A percentile compares a stretch with the other conserved stretches of the same genome.
Conservation (phyloP, 2,888 invertebrate species). For the Amphipyra tragopoginis region DNA sequence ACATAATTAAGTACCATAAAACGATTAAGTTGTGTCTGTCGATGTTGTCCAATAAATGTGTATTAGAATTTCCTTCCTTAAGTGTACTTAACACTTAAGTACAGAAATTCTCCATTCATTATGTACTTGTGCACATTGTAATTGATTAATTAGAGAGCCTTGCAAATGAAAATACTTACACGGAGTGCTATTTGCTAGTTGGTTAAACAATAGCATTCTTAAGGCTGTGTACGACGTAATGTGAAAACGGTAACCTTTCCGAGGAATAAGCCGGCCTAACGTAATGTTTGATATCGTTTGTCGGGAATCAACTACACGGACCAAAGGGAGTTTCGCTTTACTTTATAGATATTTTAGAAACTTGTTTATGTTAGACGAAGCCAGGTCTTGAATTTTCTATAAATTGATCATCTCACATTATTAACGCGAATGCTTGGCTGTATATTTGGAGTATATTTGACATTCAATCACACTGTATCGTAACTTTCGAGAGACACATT, state of each 20-base stretch:
- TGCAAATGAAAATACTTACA: conserved; percentile 56
- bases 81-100: conserved; percentile 14
- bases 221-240: conserved; percentile 54
- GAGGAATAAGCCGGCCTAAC: conserved; percentile 44
- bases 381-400: conserved; percentile 16
- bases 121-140: conserved; percentile 37
- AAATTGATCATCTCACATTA: conserved; percentile 27
- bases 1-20: conserved; percentile 45
- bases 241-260: conserved; percentile 62
- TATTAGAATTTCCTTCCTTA: no score
- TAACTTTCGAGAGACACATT: no score
- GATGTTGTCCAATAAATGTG: conserved; percentile 20
- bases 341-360: conserved; percentile 46
- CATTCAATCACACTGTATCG: no score
- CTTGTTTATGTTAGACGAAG: conserved; percentile 11
- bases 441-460: background rate
- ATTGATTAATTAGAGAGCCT: conserved; percentile 59
- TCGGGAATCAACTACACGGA: conserved; percentile 45
- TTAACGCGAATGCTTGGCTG: conserved; percentile 2
- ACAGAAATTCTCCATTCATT: conserved; percentile 41
- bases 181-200: conserved; percentile 53
- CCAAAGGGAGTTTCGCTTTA: conserved; percentile 37
- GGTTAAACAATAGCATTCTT: conserved; percentile 60
- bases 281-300: conserved; percentile 53
- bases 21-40: conserved; percentile 37